Evolutionary conservation across 2,113 vertebrate species (phyloP).

Genomic region (Gobio gobio): DNA sequence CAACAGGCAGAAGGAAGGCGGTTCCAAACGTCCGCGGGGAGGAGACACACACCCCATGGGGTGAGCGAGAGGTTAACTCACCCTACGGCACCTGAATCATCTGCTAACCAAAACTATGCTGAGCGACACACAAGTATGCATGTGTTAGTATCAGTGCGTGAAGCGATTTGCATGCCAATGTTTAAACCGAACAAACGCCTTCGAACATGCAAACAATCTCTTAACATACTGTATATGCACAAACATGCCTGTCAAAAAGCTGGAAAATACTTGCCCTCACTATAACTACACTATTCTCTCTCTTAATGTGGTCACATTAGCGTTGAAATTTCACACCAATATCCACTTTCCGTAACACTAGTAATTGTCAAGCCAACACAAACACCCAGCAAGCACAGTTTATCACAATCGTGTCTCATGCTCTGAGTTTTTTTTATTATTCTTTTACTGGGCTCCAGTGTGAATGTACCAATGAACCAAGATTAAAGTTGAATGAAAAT

Average conservation of each 20-base stretch:
- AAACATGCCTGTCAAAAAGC: neutral
- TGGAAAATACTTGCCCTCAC: neutral
- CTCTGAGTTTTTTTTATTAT: no score
- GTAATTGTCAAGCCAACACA: no score
- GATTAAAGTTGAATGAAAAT: no score
- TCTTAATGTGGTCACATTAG: neutral
- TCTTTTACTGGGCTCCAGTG: no score
- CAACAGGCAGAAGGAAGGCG: conserved; percentile 53
- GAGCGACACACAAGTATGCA: conserved; percentile 6
- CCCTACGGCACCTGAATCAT: conserved; percentile 62
- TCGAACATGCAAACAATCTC: conserved; percentile 33
- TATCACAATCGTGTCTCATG: no score
- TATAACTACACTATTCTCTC: neutral
- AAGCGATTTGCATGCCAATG: conserved; percentile 33
- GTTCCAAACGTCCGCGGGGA: neutral
- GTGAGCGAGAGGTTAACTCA: conserved; percentile 71
- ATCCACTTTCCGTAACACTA: neutral
- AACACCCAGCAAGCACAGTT: no score
- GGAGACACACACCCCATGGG: conserved; percentile 66
- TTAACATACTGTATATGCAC: conserved; percentile 1
- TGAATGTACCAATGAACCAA: no score
- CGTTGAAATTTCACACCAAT: neutral
- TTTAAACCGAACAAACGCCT: conserved; percentile 11
- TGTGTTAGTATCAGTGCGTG: neutral
- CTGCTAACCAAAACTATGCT: conserved; percentile 42